phyloP scores from a whole-genome alignment of 2,113 vertebrate genomes.

The Urocitellus parryii region DNA sequence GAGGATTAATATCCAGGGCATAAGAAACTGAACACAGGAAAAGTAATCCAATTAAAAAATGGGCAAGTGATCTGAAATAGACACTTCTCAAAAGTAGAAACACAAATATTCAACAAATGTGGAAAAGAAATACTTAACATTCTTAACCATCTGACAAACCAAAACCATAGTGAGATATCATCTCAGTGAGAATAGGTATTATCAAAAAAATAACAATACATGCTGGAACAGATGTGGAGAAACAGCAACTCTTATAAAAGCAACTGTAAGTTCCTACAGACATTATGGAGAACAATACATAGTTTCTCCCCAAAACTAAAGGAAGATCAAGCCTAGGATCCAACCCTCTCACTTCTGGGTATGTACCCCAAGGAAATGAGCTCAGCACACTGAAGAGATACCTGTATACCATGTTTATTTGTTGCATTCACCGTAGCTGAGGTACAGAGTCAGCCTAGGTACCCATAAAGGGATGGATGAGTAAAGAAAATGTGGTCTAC shows the following conservation, averaged over 20 bases:
- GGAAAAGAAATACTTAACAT: background rate
- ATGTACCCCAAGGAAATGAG: background rate
- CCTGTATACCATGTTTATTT: background rate
- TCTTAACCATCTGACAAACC: background rate
- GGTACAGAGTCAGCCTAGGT: background rate
- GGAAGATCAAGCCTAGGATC: background rate
- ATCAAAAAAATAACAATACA: background rate
- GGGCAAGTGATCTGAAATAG: background rate
- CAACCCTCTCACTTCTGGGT: background rate
- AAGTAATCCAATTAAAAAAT: background rate
- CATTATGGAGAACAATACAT: background rate
- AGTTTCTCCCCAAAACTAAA: background rate
- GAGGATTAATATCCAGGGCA: background rate
- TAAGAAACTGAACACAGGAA: background rate
- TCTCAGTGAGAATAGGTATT: background rate
- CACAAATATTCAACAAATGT: background rate
- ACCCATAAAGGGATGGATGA: background rate
- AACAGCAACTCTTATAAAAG: background rate
- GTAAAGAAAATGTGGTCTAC: background rate
- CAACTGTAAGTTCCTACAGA: background rate
- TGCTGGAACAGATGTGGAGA: background rate
- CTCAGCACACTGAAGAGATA: background rate
- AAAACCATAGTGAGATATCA: background rate
- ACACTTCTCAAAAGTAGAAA: background rate
- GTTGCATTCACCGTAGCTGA: background rate